These are phyloP conservation scores for Drosophila oshimai DNA, from an alignment of 1,140 invertebrate species.

Conservation along the genomic window DNA sequence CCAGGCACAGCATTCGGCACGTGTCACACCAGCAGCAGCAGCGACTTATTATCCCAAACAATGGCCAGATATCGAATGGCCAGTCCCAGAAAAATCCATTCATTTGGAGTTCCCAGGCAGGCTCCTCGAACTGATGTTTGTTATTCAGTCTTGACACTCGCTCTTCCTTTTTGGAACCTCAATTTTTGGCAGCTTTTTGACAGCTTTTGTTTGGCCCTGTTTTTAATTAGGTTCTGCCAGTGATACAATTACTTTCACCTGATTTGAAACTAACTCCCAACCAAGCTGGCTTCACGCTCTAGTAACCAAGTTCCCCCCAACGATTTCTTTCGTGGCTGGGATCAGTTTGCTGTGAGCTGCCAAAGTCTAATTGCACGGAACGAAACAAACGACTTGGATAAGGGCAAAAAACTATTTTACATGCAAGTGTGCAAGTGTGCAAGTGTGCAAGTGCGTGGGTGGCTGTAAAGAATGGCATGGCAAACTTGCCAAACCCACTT, in stretches of 20 bases:
- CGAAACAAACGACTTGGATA: constrained; percentile 79
- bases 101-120: not conserved
- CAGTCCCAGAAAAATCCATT: not conserved
- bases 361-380: constrained; percentile 80
- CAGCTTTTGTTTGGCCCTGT: constrained; percentile 31
- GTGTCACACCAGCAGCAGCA: constrained; percentile 14
- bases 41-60: constrained; percentile 43
- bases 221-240: constrained; percentile 59
- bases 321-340: constrained; percentile 9
- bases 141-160: not conserved
- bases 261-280: not conserved
- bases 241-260: constrained; percentile 13
- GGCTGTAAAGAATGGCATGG: constrained; percentile 34
- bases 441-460: constrained; percentile 31
- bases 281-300: constrained; percentile 33
- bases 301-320: constrained; percentile 28
- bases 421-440: too few relatives aligned
- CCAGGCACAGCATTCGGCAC: constrained; percentile 27
- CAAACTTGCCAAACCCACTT: constrained; percentile 68
- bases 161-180: not conserved
- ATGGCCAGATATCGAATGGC: constrained; percentile 15
- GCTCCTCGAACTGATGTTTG: not conserved
- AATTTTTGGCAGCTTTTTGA: constrained; percentile 9
- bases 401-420: constrained; percentile 49
- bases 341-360: constrained; percentile 59